Evolutionary conservation across 2,797 vertebrate genomes (phyloP), one percentile per base, ranked within the genome.

Genomic region (Tapera naevia): DNA sequence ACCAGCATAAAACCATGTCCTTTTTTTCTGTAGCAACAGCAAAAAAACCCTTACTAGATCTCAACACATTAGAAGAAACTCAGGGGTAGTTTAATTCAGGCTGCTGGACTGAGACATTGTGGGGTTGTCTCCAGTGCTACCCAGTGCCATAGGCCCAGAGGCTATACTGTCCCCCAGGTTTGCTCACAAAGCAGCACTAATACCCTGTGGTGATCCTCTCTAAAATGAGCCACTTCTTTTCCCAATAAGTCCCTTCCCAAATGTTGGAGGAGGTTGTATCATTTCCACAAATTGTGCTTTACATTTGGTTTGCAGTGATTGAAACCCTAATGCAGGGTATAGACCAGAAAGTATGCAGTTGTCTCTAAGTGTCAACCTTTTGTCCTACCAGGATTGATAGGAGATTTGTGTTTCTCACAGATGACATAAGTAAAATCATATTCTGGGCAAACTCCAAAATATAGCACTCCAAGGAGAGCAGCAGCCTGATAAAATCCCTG

Each of bases 401-500:
- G 30, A 82, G 17, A 4, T 72, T 86, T 80, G 9, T 1, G 2
- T 66, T 81, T 81, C 86, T n/a, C 48, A 39, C 12, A 61, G 43
- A 33, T 79, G 21, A 45, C 25, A 53, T 14, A 70, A 79, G 30
- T 79, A 64, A 73, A 91, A 56, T 3, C 48, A 10, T 51, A 39
- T 82, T 89, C 64, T 78, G 45, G 35, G 41, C 12, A 82, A 76
- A 66, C 14, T 84, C 21, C 45, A 70, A 87, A 91, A 45, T 56
- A 12, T 17, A 58, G 65, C 54, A 61, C 30, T 89, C 19, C 16
- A 71, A 91, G 74, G 64, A 91, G 18, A 71, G 33, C 11, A 64
- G 53, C 27, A 95, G 39, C 37, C 64, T 94, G 41, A 14, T 92
- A 84, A 94, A 93, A 91, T 80, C 92, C 67, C 74, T 74, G 19